Base-by-base conservation (phyloP, 92 coral and sea anemone genomes). In the Micromussa lordhowensis region DNA sequence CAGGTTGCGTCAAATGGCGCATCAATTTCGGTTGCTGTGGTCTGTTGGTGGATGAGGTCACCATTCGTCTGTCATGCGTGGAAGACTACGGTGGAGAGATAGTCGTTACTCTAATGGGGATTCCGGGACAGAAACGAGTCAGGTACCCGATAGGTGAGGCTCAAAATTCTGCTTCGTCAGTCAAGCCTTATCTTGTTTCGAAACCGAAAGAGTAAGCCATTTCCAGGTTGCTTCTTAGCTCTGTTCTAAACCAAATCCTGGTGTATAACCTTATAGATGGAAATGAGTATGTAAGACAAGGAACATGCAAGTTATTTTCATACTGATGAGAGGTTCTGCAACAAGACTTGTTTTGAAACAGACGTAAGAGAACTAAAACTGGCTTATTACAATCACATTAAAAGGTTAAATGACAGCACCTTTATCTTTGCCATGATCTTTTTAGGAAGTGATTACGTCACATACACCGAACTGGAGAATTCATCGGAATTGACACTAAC, bases 21-120 rank as follows among this genome's bases (percentile, higher is more conserved):
- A 87, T 98, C 85, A 93, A 98, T 82, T 93, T 98, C 53, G 93
- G 96, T 72, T 85, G 95, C 49, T 94, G 99, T 68, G 98, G 99
- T 70, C 90, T 98, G 81, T 87, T 96, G 69, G 98, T 98, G 55
- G 98, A 98, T 79, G 95, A 98, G 82, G 93, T 98, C 72, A 96
- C 98, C 16, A 31, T 98, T 69, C 91, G 95, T 40, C 86, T 98
- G 72, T 90, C 78, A 44, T 93, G 92, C 84, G 66, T 88, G 31
- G 92, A 88, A 44, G 92, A 87, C 28, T 89, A 82, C 81, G 99
- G 98, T 8, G 99, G 98, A 26, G 99, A 98, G 76, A 86, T 98
- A 48, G 93, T 90, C 1, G 96, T 94, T 10, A 98, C 95, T 72
- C 85, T 98, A 72, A 88, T 89, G 31, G 97, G 98, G 30, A 90